Evolutionary conservation across 2,888 invertebrate species (phyloP).

Genomic region (Zygothrica quintamaculata): DNA sequence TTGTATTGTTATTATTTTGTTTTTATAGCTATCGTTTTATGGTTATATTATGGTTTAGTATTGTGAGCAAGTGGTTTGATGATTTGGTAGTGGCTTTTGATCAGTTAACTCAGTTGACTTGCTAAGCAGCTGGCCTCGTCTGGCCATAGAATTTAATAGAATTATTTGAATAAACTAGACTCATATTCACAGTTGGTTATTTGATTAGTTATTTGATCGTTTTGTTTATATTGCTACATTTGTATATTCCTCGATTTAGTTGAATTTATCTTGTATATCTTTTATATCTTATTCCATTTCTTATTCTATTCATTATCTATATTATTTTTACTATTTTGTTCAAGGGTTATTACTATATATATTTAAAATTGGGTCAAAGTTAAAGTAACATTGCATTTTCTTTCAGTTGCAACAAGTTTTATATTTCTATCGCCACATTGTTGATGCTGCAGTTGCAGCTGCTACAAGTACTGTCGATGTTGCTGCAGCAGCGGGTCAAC

Average conservation of each 20-base stretch:
- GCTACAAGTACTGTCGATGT: not conserved
- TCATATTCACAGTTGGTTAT: not conserved
- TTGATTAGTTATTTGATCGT: not conserved
- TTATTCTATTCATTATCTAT: not conserved
- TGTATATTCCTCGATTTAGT: not conserved
- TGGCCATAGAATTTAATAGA: too few species aligned
- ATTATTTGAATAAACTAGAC: conserved; percentile 6
- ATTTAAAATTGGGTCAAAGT: conserved; percentile 25
- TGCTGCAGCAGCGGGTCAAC: conserved; percentile 41
- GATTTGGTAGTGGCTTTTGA: conserved; percentile 24
- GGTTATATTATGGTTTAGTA: conserved; percentile 19
- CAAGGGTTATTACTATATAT: too few species aligned
- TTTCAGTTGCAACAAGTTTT: conserved; percentile 11
- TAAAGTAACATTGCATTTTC: conserved; percentile 16
- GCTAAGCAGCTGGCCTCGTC: conserved; percentile 1
- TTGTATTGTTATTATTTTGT: too few species aligned
- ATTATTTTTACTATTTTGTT: too few species aligned
- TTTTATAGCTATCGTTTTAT: conserved; percentile 23
- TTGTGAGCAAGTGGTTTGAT: conserved; percentile 30
- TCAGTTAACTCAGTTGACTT: conserved; percentile 17
- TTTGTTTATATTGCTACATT: not conserved
- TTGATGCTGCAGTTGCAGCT: too few species aligned
- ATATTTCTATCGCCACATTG: not conserved
- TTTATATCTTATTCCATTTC: too few species aligned
- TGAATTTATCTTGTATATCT: too few species aligned